Conservation (phyloP, 2,797 vertebrate species). For the Liasis olivaceus region DNA sequence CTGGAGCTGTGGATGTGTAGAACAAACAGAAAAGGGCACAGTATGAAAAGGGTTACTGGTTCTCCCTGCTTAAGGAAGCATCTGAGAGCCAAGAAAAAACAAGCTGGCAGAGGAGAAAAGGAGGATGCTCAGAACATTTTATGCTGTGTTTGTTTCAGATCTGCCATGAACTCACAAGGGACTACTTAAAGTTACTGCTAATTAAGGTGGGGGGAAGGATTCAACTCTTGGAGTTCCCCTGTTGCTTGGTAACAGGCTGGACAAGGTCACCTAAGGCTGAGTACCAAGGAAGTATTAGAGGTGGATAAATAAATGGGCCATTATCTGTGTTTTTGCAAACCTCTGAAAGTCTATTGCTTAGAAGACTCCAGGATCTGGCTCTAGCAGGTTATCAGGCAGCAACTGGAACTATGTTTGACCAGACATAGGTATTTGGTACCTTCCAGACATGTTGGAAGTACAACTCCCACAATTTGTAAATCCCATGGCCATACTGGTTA, state of each 20-base stretch:
- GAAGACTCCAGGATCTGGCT: background rate
- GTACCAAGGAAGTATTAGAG: background rate
- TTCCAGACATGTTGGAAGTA: background rate
- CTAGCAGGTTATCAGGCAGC: background rate
- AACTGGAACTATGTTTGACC: background rate
- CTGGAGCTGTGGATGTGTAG: background rate
- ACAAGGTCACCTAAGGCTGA: background rate
- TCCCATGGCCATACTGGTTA: background rate
- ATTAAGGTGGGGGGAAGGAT: accelerated
- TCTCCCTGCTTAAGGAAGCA: background rate
- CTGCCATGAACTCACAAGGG: background rate
- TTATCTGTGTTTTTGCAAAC: background rate
- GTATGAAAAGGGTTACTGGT: background rate
- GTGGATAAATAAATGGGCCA: background rate
- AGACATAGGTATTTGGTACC: background rate
- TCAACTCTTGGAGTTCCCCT: background rate
- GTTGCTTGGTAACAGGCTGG: background rate
- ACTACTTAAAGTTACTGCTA: background rate
- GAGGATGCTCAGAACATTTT: background rate
- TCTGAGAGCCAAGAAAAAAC: background rate
- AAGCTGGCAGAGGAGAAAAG: background rate
- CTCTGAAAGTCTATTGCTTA: background rate
- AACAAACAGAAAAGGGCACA: background rate
- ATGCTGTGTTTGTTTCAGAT: background rate
- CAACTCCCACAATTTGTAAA: background rate